Evolutionary conservation across 2,797 vertebrate genomes (phyloP).

Genomic region (Esox lucius): DNA sequence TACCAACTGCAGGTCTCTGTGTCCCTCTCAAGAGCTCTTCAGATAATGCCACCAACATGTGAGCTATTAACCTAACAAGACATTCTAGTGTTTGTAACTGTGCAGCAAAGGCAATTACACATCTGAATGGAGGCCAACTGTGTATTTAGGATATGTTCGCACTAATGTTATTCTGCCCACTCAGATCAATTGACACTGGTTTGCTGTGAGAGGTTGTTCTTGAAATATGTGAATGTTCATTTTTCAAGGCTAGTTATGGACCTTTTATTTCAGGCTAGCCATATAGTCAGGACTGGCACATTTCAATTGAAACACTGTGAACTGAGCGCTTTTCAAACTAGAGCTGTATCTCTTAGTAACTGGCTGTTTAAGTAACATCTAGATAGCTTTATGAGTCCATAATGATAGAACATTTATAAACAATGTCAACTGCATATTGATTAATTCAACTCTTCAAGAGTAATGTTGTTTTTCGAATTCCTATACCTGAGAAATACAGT

Average conservation of each 20-base stretch:
- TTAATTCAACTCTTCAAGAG: background rate
- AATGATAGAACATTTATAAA: background rate
- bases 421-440: background rate
- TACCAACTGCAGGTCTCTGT: conserved; percentile 59
- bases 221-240: conserved; percentile 56
- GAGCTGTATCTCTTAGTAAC: background rate
- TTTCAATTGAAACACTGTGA: background rate
- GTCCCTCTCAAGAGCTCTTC: conserved; percentile 55
- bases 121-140: conserved; percentile 18
- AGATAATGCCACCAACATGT: conserved; percentile 33
- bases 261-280: conserved; percentile 6
- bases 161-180: background rate
- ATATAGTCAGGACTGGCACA: background rate
- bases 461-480: background rate
- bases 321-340: conserved; percentile 16
- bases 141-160: conserved; percentile 33
- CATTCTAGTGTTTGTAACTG: conserved; percentile 25
- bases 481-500: background rate
- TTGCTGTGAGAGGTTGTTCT: conserved; percentile 5
- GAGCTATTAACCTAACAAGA: conserved; percentile 29
- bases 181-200: conserved; percentile 21
- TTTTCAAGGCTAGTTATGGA: conserved; percentile 21
- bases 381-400: background rate
- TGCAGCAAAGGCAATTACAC: conserved; percentile 35
- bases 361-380: background rate